Percentiles rank a stretch among this genome's conserved stretches.
Evolutionary conservation across 2,888 invertebrate species (phyloP).

Genomic region (Alloscopus bannaensis): DNA sequence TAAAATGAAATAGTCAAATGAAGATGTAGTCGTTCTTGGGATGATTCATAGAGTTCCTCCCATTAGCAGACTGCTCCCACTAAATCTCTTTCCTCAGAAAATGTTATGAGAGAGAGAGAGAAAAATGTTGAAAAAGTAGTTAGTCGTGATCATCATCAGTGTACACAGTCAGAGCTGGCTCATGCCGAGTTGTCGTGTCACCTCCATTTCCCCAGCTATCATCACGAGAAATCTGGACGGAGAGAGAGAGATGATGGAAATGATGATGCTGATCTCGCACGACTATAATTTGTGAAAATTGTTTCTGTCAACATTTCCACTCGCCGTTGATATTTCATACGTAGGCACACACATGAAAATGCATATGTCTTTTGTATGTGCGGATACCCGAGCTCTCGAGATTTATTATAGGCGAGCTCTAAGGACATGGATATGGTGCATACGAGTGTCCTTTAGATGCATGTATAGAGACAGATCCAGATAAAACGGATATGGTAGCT

Average conservation of each 20-base stretch:
- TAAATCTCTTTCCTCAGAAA: constrained; percentile 3
- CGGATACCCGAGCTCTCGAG: too few species aligned
- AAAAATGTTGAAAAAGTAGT: neutral
- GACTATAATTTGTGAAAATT: constrained; percentile 48
- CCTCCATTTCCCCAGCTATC: constrained; percentile 9
- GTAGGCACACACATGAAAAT: too few species aligned
- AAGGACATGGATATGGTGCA: constrained; percentile 6
- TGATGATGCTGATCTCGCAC: constrained; percentile 24
- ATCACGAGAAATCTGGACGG: neutral
- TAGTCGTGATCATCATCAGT: neutral
- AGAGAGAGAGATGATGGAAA: neutral
- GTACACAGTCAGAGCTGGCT: neutral
- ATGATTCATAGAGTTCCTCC: constrained; percentile 26
- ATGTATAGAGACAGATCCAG: neutral
- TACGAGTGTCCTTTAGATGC: too few species aligned
- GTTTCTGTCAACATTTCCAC: constrained; percentile 48
- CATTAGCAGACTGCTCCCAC: constrained; percentile 9
- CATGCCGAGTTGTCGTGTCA: neutral
- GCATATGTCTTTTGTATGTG: too few species aligned
- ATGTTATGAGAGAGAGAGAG: neutral
- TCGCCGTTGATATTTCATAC: too few species aligned
- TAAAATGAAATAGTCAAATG: neutral
- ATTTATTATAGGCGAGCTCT: too few species aligned
- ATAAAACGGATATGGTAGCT: neutral
- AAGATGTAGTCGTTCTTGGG: neutral